Conservation (phyloP, 1,140 invertebrate genomes). For the Orchesella cincta region DNA sequence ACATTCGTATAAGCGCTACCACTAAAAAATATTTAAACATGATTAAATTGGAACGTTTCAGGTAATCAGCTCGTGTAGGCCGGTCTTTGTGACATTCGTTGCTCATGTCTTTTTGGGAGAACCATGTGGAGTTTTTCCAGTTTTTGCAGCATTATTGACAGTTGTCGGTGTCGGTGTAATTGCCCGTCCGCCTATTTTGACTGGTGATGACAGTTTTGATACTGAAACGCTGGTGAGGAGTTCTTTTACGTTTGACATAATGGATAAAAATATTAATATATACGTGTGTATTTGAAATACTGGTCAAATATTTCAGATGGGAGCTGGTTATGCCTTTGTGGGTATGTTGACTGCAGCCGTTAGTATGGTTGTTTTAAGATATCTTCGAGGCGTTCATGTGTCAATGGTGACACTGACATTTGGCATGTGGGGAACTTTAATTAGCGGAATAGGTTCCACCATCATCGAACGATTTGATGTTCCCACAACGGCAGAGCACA, state of each 20-base stretch:
- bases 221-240: constrained; percentile 25
- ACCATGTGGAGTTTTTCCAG: constrained; percentile 16
- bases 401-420: constrained; percentile 28
- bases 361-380: constrained; percentile 26
- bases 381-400: constrained; percentile 31
- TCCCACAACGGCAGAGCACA: not conserved
- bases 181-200: constrained; percentile 11
- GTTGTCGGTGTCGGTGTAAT: constrained; percentile 15
- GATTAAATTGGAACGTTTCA: not conserved
- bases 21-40: not conserved
- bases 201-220: constrained; percentile 24
- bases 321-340: constrained; percentile 18
- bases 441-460: not conserved
- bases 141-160: constrained; percentile 1
- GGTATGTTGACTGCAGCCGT: constrained; percentile 26
- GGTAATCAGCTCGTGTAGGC: constrained; percentile 6
- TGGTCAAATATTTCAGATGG: constrained; percentile 41
- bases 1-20: not conserved
- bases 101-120: constrained; percentile 17
- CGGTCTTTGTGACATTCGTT: constrained; percentile 25
- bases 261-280: not conserved
- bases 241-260: not conserved
- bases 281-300: not conserved
- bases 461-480: constrained; percentile 2
- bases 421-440: constrained; percentile 23